phyloP scores from a whole-genome alignment of 2,888 invertebrate species.

The Aphodius granarius region DNA sequence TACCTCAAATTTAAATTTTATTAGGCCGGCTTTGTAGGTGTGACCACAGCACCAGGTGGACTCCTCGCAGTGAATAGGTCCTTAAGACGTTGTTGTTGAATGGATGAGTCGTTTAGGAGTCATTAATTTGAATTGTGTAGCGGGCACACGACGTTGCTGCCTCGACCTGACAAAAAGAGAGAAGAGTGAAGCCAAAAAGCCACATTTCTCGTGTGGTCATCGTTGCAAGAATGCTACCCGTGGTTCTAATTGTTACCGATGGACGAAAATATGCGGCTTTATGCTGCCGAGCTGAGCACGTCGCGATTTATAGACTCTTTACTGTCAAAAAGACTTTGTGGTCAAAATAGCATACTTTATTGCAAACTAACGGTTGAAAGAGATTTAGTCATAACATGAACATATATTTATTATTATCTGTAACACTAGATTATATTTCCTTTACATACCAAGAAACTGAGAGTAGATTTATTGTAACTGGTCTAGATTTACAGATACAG shows the following conservation, averaged over 20 bases:
- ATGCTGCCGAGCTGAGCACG: not conserved
- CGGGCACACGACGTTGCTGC: not conserved
- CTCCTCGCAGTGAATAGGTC: not conserved
- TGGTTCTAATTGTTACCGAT: not conserved
- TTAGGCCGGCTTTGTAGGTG: conserved; percentile 4
- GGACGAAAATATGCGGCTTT: not conserved
- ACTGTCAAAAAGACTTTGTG: not conserved
- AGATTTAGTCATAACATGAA: too few relatives aligned
- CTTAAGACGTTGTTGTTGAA: conserved; percentile 6
- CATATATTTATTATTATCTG: too few relatives aligned
- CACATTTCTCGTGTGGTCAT: not conserved
- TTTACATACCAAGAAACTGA: too few relatives aligned
- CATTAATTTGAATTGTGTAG: conserved; percentile 13
- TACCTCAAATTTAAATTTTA: conserved; percentile 26
- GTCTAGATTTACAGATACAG: too few relatives aligned
- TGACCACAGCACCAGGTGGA: not conserved
- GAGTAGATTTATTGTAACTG: too few relatives aligned
- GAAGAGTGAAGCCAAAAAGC: not conserved
- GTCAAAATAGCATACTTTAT: not conserved
- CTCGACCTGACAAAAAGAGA: not conserved
- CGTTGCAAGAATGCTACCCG: not conserved
- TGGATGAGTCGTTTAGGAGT: conserved; percentile 12
- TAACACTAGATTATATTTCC: too few relatives aligned
- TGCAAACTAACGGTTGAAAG: too few relatives aligned
- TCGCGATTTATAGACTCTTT: not conserved